Conservation (phyloP, 2,113 vertebrate genomes). For the Centropus bengalensis region DNA sequence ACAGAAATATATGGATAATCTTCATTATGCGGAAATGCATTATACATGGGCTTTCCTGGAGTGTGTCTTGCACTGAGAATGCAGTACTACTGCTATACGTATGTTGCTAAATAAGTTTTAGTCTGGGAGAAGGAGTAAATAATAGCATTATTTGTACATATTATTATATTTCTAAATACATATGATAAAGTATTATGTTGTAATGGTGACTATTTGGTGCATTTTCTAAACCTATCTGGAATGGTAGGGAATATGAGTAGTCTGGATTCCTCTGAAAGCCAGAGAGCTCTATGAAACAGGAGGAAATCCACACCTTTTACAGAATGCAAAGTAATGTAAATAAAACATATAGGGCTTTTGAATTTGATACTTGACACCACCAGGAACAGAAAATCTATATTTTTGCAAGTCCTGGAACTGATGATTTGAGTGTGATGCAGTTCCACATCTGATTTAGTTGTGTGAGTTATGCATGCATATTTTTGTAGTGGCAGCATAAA, state of each 20-base stretch:
- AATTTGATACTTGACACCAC: neutral
- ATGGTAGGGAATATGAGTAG: neutral
- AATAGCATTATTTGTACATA: neutral
- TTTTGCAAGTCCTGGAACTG: neutral
- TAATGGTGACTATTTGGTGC: neutral
- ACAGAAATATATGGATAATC: neutral
- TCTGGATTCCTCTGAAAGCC: neutral
- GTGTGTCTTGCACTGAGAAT: neutral
- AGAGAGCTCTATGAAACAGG: fast-evolving
- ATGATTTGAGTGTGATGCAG: neutral
- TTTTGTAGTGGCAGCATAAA: neutral
- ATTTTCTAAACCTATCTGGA: neutral
- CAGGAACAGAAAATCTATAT: neutral
- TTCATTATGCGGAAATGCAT: neutral
- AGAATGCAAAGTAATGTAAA: neutral
- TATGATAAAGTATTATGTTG: neutral
- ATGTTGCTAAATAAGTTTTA: neutral
- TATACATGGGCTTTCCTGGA: neutral
- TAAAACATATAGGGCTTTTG: neutral
- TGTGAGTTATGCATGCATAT: neutral
- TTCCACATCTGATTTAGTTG: neutral
- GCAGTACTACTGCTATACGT: neutral
- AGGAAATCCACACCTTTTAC: neutral
- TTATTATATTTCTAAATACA: neutral
- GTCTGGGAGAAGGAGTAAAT: neutral